A percentile compares a stretch with the other conserved stretches of the same genome.
These are phyloP conservation scores for Odocoileus hemionus DNA, from an alignment of 2,113 vertebrate species.

Conservation along the genomic window DNA sequence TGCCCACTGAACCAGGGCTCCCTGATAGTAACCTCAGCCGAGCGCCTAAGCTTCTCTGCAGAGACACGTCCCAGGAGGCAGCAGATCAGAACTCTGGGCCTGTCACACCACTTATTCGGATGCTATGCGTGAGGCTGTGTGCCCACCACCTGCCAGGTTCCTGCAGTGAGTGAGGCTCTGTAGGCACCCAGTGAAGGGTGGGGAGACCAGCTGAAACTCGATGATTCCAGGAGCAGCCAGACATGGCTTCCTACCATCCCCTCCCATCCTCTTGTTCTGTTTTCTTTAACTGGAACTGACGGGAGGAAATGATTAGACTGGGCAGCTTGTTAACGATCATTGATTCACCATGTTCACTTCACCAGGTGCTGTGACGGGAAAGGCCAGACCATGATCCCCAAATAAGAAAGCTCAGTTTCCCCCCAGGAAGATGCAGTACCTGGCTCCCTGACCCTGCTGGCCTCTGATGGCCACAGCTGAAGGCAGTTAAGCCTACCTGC, in stretches of 20 bases:
- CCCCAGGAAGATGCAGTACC: background rate
- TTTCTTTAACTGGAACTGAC: constrained; percentile 44
- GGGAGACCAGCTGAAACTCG: background rate
- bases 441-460: background rate
- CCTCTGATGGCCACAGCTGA: background rate
- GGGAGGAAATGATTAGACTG: constrained; percentile 43
- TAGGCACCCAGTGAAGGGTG: background rate
- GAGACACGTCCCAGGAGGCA: background rate
- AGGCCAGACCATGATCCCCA: background rate
- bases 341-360: background rate
- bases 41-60: background rate
- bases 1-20: background rate
- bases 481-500: background rate
- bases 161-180: background rate
- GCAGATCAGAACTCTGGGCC: background rate
- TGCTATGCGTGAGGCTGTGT: rapidly evolving
- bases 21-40: background rate
- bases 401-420: background rate
- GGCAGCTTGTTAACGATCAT: constrained; percentile 33
- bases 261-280: background rate
- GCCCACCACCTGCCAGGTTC: background rate
- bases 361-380: background rate
- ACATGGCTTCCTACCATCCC: background rate
- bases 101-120: rapidly evolving
- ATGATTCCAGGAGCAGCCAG: background rate